Conservation (phyloP, 2,113 vertebrate genomes). For the Pelodiscus sinensis region DNA sequence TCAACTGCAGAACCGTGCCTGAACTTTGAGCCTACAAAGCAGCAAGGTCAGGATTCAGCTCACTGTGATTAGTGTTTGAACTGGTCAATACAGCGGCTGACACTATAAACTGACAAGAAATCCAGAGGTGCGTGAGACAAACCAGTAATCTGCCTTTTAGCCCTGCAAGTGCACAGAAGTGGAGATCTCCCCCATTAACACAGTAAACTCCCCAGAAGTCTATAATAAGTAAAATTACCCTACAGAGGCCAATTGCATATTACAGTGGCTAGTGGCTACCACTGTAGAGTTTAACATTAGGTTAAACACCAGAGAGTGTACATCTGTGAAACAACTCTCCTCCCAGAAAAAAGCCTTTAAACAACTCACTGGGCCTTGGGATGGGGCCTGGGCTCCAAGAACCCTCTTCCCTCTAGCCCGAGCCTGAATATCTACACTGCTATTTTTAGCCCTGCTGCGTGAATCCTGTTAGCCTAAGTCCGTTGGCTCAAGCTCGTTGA, state of each 20-base stretch:
- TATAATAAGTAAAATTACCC: neutral
- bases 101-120: accelerated
- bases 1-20: neutral
- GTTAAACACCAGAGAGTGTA: no score
- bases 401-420: no score
- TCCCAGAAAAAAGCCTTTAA: no score
- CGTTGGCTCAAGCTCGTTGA: no score
- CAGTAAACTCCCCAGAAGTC: neutral
- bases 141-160: neutral
- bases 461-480: no score
- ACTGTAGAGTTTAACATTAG: no score
- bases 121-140: neutral
- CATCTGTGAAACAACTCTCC: no score
- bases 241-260: neutral
- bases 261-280: no score
- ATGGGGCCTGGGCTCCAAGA: no score
- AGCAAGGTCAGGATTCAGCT: neutral
- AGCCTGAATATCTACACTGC: no score
- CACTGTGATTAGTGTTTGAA: neutral
- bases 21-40: neutral
- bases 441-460: no score
- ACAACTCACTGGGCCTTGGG: no score
- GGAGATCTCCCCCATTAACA: neutral
- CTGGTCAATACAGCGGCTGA: neutral
- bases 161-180: neutral